Evolutionary conservation across 2,888 invertebrate species (phyloP).

Genomic region (Patella pellucida): DNA sequence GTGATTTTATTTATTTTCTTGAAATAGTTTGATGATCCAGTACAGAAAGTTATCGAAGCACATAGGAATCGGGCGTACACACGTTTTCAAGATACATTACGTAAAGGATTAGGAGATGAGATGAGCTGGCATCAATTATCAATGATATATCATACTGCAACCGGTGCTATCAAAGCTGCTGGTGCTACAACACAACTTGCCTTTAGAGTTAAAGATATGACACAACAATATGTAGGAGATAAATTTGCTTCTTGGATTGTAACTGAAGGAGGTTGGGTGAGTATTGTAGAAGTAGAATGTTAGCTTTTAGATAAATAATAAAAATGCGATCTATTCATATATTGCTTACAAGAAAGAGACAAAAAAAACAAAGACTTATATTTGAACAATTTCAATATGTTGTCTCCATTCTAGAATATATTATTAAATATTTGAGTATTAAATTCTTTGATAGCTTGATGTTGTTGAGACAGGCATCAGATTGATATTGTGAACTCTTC

Average conservation of each 20-base stretch:
- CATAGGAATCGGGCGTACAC: slow-evolving; percentile 59
- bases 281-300: slow-evolving; percentile 25
- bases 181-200: slow-evolving; percentile 62
- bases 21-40: slow-evolving; percentile 26
- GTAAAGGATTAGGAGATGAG: slow-evolving; percentile 56
- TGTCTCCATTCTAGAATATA: too few relatives aligned
- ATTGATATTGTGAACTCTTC: too few relatives aligned
- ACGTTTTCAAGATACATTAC: slow-evolving; percentile 59
- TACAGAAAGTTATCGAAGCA: slow-evolving; percentile 38
- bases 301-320: too few relatives aligned
- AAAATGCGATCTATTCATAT: too few relatives aligned
- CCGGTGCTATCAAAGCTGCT: slow-evolving; percentile 57
- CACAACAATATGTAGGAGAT: slow-evolving; percentile 65
- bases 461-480: too few relatives aligned
- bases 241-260: slow-evolving; percentile 68
- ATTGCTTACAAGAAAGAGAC: too few relatives aligned
- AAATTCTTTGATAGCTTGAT: too few relatives aligned
- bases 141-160: slow-evolving; percentile 63
- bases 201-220: slow-evolving; percentile 63
- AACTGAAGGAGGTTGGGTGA: slow-evolving; percentile 69
- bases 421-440: too few relatives aligned
- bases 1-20: too few relatives aligned
- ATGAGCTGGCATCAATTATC: slow-evolving; percentile 65
- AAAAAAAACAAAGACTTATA: too few relatives aligned
- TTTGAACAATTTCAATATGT: too few relatives aligned